Percentiles rank a stretch among this genome's conserved stretches.
phyloP scores from a whole-genome alignment of 2,113 vertebrate species.

The Synodontis membranacea region DNA sequence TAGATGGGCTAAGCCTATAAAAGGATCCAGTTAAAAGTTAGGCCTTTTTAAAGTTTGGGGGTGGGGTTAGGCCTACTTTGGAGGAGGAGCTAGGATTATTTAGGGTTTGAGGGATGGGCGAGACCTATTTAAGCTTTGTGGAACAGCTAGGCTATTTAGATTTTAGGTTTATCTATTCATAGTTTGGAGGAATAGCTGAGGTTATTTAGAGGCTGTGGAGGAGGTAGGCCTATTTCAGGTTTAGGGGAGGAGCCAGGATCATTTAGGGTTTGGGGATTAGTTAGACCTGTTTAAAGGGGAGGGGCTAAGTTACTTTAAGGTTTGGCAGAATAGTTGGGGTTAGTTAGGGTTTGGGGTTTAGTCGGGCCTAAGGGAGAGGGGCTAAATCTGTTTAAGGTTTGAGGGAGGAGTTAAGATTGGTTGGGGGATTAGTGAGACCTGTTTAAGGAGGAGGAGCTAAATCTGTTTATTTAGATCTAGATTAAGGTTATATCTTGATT shows the following conservation, averaged over 20 bases:
- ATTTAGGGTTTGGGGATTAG: background rate
- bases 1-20: background rate
- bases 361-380: background rate
- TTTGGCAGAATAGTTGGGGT: background rate
- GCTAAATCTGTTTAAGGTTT: background rate
- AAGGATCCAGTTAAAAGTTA: background rate
- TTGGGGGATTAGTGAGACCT: no score
- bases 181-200: background rate
- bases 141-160: background rate
- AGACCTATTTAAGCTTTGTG: background rate
- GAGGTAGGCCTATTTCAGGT: background rate
- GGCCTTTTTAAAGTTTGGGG: no score
- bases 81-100: background rate
- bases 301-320: background rate
- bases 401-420: background rate
- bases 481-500: background rate
- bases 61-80: background rate
- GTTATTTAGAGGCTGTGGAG: background rate
- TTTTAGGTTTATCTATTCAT: slow-evolving; percentile 60
- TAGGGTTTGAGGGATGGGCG: background rate
- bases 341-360: no score
- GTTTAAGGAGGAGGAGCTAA: background rate
- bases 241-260: background rate
- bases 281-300: background rate
- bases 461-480: background rate